These are phyloP conservation scores for Hoplias malabaricus DNA, from an alignment of 2,113 vertebrate species.

Conservation along the genomic window DNA sequence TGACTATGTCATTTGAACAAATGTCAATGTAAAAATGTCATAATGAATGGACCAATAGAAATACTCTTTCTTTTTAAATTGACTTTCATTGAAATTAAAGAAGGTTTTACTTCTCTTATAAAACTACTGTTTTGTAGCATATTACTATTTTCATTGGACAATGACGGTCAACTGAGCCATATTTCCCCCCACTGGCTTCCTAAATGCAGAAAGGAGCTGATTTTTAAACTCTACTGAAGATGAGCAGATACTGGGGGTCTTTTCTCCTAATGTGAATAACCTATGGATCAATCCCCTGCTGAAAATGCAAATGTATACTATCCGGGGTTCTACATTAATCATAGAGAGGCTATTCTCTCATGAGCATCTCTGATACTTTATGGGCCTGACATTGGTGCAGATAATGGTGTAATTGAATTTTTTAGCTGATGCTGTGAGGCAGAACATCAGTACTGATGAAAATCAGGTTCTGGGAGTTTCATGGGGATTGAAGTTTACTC, in stretches of 20 bases:
- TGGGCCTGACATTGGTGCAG: constrained; percentile 16
- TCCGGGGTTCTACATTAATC: constrained; percentile 5
- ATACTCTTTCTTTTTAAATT: no score
- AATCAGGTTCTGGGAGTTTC: constrained; percentile 13
- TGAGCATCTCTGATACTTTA: constrained; percentile 27
- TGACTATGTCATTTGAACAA: no score
- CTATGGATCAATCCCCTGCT: constrained; percentile 14
- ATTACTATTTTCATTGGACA: no score
- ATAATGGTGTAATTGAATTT: constrained; percentile 45
- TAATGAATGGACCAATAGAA: no score
- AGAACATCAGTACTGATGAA: constrained; percentile 28
- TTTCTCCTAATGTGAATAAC: constrained; percentile 12
- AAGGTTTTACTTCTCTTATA: no score
- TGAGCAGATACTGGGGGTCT: not conserved
- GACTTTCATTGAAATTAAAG: no score
- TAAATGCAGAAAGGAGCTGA: constrained; percentile 17
- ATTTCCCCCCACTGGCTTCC: not conserved
- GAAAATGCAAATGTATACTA: constrained; percentile 23
- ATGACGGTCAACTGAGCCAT: no score
- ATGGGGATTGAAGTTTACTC: constrained; percentile 3
- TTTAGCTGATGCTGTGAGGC: not conserved
- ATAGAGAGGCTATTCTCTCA: not conserved
- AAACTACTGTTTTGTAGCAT: no score
- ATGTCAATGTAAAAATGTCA: no score
- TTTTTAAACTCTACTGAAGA: constrained; percentile 17